Percentiles rank a stretch among this genome's conserved stretches.
Evolutionary conservation across 1,140 invertebrate species (phyloP).

Genomic region (Dendroctonus ponderosae): DNA sequence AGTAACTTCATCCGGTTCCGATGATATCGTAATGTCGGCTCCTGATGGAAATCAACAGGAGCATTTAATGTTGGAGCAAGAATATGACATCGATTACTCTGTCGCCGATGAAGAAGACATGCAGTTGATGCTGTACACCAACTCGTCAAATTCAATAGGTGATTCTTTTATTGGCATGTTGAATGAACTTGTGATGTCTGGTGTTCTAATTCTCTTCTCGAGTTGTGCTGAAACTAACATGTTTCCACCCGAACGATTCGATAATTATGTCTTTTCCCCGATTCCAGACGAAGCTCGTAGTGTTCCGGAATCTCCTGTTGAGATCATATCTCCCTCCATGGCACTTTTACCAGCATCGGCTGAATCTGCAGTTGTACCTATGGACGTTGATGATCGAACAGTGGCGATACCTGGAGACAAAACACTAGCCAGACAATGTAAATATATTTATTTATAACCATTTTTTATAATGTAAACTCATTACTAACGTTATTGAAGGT

Average conservation of each 20-base stretch:
- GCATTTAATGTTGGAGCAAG: conserved; percentile 23
- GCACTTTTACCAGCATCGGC: conserved; percentile 10
- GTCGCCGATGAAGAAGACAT: background rate
- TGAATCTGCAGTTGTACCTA: background rate
- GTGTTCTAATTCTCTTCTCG: background rate
- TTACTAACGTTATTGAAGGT: no score
- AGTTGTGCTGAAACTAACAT: background rate
- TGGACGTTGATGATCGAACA: conserved; percentile 29
- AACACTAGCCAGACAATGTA: conserved; percentile 31
- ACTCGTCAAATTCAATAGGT: conserved; percentile 13
- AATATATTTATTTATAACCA: background rate
- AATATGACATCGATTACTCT: background rate
- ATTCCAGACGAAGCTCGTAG: conserved; percentile 11
- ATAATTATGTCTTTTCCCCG: no score
- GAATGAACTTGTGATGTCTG: no score
- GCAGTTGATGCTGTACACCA: conserved; percentile 21
- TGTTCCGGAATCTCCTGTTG: conserved; percentile 24
- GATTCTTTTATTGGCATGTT: background rate
- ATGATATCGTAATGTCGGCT: conserved; percentile 31
- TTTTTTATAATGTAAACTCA: no score
- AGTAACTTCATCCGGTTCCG: conserved; percentile 23
- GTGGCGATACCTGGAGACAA: conserved; percentile 28
- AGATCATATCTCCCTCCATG: conserved; percentile 23
- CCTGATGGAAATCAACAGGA: conserved; percentile 7
- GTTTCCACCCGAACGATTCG: no score